Evolutionary conservation across 2,888 invertebrate genomes (phyloP).

Genomic region (Hypomecis atomaria): DNA sequence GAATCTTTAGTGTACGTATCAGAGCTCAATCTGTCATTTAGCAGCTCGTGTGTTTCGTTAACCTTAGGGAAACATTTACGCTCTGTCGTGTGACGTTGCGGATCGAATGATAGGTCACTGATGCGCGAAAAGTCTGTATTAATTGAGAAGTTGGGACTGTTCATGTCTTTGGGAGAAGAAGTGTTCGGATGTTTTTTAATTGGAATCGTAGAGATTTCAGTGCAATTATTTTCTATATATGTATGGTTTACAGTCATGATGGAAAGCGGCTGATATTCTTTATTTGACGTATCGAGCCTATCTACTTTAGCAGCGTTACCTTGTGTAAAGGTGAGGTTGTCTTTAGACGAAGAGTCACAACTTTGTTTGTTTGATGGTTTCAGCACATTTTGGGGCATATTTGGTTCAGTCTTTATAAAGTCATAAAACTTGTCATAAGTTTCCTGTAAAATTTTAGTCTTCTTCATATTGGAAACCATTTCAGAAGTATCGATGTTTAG

Average conservation of each 20-base stretch:
- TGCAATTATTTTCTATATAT: slow-evolving; percentile 49
- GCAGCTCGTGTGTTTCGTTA: slow-evolving; percentile 67
- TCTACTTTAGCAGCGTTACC: slow-evolving; percentile 56
- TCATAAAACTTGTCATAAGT: slow-evolving; percentile 68
- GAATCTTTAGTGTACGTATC: slow-evolving; percentile 84
- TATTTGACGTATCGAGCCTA: slow-evolving; percentile 64
- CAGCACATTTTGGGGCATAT: slow-evolving; percentile 57
- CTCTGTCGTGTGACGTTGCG: slow-evolving; percentile 78
- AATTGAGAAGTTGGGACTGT: slow-evolving; percentile 77
- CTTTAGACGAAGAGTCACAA: slow-evolving; percentile 52
- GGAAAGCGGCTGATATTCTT: slow-evolving; percentile 73
- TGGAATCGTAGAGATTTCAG: slow-evolving; percentile 57
- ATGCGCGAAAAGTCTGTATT: slow-evolving; percentile 79
- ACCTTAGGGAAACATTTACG: slow-evolving; percentile 67
- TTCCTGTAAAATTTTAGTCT: slow-evolving; percentile 58
- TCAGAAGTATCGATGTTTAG: slow-evolving; percentile 71
- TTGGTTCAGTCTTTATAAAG: slow-evolving; percentile 41
- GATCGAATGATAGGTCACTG: slow-evolving; percentile 75
- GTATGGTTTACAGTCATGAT: slow-evolving; percentile 63
- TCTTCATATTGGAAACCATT: slow-evolving; percentile 70
- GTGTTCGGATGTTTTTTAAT: slow-evolving; percentile 77
- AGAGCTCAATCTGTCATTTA: slow-evolving; percentile 71
- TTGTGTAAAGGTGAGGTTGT: slow-evolving; percentile 75
- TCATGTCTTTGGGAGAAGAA: slow-evolving; percentile 77
- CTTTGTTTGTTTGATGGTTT: slow-evolving; percentile 67